These are phyloP conservation scores for Myocastor coypus DNA, from an alignment of 2,113 vertebrate species.

Conservation along the genomic window DNA sequence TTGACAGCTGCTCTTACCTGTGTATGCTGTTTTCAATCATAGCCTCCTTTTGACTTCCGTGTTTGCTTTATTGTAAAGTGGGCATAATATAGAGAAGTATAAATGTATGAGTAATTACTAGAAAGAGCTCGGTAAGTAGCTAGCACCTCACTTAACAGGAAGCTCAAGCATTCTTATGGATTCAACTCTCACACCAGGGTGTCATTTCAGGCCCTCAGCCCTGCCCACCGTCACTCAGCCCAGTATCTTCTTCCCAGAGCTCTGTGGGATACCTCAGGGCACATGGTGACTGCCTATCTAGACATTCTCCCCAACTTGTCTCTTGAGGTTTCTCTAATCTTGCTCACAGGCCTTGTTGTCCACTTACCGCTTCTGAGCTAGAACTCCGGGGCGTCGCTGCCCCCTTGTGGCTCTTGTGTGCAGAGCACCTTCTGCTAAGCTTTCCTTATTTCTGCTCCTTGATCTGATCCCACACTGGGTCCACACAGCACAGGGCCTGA, in stretches of 20 bases:
- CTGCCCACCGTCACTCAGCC: background rate
- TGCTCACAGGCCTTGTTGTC: background rate
- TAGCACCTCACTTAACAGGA: background rate
- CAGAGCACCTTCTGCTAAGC: background rate
- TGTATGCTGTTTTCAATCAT: background rate
- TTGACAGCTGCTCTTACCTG: background rate
- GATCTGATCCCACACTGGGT: background rate
- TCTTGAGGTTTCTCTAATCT: slow-evolving; percentile 23
- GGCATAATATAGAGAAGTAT: background rate
- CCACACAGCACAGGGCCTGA: background rate
- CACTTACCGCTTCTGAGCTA: background rate
- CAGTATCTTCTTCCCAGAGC: background rate
- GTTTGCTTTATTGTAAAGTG: slow-evolving; percentile 47
- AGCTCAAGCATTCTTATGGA: background rate
- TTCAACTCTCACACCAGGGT: background rate
- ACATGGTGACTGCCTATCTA: background rate
- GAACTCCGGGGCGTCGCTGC: background rate
- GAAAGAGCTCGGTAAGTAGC: background rate
- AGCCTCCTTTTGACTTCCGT: background rate
- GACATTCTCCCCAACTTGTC: background rate
- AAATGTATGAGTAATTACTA: slow-evolving; percentile 10
- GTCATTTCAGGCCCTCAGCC: background rate
- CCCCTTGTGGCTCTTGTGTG: background rate
- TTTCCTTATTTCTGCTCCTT: background rate
- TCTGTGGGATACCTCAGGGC: background rate